Conservation (phyloP, 2,888 invertebrate species). For the Tetanocera ferruginea region DNA sequence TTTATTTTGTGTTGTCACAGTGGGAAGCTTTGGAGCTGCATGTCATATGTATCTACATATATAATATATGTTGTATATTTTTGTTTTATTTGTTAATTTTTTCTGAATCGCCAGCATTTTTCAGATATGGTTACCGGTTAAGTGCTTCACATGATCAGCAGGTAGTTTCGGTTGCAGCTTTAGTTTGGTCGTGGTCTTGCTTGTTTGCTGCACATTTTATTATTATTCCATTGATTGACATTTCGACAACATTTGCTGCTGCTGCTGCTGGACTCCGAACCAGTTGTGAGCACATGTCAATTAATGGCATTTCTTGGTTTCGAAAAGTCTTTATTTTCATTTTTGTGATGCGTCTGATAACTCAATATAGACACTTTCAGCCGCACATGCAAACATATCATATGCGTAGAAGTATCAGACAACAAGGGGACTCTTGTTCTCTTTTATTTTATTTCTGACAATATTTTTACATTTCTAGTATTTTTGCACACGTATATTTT, state of each 20-base stretch:
- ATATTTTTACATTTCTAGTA: too few relatives aligned
- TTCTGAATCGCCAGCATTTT: neutral
- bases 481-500: too few relatives aligned
- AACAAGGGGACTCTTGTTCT: too few relatives aligned
- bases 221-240: constrained; percentile 59
- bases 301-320: constrained; percentile 21
- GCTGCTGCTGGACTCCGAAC: constrained; percentile 38
- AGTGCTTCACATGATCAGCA: neutral
- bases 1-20: neutral
- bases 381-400: neutral
- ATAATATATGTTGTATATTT: too few relatives aligned
- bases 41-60: neutral
- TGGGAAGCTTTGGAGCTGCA: constrained; percentile 23
- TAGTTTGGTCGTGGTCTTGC: neutral
- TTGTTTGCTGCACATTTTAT: neutral
- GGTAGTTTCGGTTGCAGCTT: neutral
- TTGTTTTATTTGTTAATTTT: neutral
- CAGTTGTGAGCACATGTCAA: constrained; percentile 29
- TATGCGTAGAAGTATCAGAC: neutral
- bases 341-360: constrained; percentile 29
- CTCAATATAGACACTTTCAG: constrained; percentile 1
- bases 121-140: neutral
- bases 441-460: too few relatives aligned
- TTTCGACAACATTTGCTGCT: constrained; percentile 58
- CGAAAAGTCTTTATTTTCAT: constrained; percentile 12